Evolutionary conservation across 2,888 invertebrate genomes (phyloP).

Genomic region (Taenaris catops): DNA sequence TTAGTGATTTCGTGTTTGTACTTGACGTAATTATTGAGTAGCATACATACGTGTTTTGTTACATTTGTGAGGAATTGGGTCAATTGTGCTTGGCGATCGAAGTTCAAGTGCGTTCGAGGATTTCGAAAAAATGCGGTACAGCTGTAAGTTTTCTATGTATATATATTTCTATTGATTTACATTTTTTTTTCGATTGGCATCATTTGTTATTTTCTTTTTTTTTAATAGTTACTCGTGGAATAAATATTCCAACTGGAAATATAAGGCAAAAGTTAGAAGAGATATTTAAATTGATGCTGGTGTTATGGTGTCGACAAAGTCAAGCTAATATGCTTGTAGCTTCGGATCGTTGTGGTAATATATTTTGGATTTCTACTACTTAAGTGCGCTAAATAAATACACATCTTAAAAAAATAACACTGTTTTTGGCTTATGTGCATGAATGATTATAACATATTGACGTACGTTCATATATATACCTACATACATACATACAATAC

Average conservation of each 20-base stretch:
- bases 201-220: conserved; percentile 28
- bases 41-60: conserved; percentile 31
- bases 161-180: conserved; percentile 14
- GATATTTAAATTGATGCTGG: conserved; percentile 88
- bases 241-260: conserved; percentile 53
- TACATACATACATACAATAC: too few species aligned
- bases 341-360: conserved; percentile 78
- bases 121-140: conserved; percentile 47
- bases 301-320: conserved; percentile 90
- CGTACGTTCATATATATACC: too few species aligned
- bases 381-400: too few species aligned
- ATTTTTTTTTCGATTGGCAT: conserved; percentile 11
- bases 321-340: conserved; percentile 84
- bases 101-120: conserved; percentile 17
- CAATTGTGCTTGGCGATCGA: conserved; percentile 1
- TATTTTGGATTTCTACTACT: neutral
- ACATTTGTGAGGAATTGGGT: conserved; percentile 1
- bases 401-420: too few species aligned
- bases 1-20: conserved; percentile 28
- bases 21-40: conserved; percentile 43
- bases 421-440: too few species aligned
- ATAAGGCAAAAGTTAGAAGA: conserved; percentile 85
- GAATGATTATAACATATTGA: too few species aligned
- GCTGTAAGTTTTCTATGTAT: conserved; percentile 47
- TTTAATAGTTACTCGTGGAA: conserved; percentile 60